Conservation (phyloP, 2,113 vertebrate genomes). For the Aramus guarauna region DNA sequence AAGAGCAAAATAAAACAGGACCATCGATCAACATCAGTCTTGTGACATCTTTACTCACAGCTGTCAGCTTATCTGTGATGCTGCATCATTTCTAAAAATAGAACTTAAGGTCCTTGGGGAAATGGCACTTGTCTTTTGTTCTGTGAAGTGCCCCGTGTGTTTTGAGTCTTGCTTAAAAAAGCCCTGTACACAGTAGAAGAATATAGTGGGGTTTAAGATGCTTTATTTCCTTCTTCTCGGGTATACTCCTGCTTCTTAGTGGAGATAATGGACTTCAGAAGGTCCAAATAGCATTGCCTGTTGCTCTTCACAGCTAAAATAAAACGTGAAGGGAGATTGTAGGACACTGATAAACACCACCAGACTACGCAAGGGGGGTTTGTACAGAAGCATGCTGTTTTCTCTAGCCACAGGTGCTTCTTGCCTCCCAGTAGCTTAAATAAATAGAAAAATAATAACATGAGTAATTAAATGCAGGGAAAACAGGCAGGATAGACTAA, state of each 20-base stretch:
- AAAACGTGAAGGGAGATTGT: background rate
- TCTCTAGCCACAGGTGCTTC: background rate
- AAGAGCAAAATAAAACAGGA: background rate
- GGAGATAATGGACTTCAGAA: background rate
- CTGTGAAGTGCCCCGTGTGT: background rate
- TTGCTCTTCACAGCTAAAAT: background rate
- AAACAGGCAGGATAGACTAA: background rate
- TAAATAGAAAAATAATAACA: background rate
- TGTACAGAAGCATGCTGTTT: background rate
- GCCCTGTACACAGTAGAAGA: background rate
- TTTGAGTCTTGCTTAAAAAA: background rate
- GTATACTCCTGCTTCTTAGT: background rate
- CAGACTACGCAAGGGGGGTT: background rate
- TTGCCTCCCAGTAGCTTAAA: background rate
- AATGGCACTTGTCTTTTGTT: background rate
- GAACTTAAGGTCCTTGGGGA: background rate
- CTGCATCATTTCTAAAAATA: conserved; percentile 29
- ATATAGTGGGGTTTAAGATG: background rate
- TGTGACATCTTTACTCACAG: background rate
- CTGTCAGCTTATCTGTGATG: background rate
- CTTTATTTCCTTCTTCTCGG: background rate
- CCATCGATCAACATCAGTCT: background rate
- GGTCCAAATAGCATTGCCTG: background rate
- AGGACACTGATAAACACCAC: background rate
- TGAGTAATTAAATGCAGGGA: background rate